Evolutionary conservation across 37 sponge, comb jelly and placozoan genomes (phyloP), one percentile per base, ranked within the genome.

Genomic region (Spongia lamella): DNA sequence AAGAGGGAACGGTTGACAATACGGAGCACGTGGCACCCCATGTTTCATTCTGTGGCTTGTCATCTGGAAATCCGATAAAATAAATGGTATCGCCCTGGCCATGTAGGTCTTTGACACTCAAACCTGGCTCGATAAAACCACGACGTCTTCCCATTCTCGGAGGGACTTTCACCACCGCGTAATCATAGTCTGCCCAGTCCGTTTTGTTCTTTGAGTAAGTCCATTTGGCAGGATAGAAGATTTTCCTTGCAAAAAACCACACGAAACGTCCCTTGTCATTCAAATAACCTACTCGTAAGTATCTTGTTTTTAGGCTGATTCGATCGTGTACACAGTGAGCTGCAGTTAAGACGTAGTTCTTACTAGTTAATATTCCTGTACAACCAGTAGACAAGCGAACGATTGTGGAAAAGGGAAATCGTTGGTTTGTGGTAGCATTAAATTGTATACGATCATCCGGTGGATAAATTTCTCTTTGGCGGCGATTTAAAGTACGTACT

Each of bases 321-420:
- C 92, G 85, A 63, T 92, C 60, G 64, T 94, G 83, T 7, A 94
- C 63, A 33, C 95, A 94, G 59, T 94, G 95, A 9, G 95, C 90
- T 15, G 95, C 84, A 21, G 95, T 90, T 34, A 94, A 80, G 33
- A 94, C 88, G 70, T 83, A 82, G 2, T 26, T 66, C 9, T 29
- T 15, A 0, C 79, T 43, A 13, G 90, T 63, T 63, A 90, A 61
- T 22, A 86, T 77, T 2, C 95, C 95, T 1, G 91, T 85, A 37
- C 95, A 94, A 20, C 95, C 95, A 32, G 91, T 90, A 22, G 90
- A 90, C 15, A 94, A 75, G 19, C 76, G 19, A 32, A 94, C 89
- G 17, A 90, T 76, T 15, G 85, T 73, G 11, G 84, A 76, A 67
- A 76, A 90, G 0, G 94, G 94, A 40, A 66, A 86, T 38, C 57